phyloP scores from a whole-genome alignment of 2,113 vertebrate genomes.

The Austrofundulus limnaeus region DNA sequence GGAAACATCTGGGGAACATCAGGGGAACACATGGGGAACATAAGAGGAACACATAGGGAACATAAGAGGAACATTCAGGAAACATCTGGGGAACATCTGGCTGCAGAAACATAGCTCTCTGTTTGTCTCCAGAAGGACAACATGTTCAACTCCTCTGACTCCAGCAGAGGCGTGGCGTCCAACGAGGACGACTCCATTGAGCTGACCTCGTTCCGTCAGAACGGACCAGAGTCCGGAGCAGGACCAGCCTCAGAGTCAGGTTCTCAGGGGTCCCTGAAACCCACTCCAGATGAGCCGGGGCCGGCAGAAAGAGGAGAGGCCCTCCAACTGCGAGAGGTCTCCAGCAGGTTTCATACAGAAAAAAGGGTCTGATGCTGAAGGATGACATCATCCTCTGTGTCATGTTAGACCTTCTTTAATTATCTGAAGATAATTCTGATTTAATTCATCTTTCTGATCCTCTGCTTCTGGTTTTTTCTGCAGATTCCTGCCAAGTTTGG shows the following conservation, averaged over 20 bases:
- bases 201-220: conserved; percentile 75
- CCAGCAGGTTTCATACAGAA: too few relatives aligned
- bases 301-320: conserved; percentile 65
- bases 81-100: not conserved
- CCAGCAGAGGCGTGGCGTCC: conserved; percentile 48
- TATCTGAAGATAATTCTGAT: too few relatives aligned
- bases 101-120: not conserved
- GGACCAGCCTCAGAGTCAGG: not conserved
- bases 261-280: not conserved
- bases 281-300: not conserved
- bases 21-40: too few relatives aligned
- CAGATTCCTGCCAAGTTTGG: conserved; percentile 65
- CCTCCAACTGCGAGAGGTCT: conserved; percentile 53
- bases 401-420: too few relatives aligned
- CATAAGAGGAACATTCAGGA: not conserved
- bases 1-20: conserved; percentile 46
- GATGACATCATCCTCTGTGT: too few relatives aligned
- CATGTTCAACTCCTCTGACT: conserved; percentile 42
- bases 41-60: not conserved
- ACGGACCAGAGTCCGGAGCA: fast-evolving
- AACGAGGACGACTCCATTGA: conserved; percentile 68
- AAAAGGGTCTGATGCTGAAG: not conserved
- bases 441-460: not conserved
- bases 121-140: conserved; percentile 56
- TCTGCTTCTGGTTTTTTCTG: not conserved